phyloP scores from a whole-genome alignment of 2,888 invertebrate genomes.

The Athripsodes cinereus region DNA sequence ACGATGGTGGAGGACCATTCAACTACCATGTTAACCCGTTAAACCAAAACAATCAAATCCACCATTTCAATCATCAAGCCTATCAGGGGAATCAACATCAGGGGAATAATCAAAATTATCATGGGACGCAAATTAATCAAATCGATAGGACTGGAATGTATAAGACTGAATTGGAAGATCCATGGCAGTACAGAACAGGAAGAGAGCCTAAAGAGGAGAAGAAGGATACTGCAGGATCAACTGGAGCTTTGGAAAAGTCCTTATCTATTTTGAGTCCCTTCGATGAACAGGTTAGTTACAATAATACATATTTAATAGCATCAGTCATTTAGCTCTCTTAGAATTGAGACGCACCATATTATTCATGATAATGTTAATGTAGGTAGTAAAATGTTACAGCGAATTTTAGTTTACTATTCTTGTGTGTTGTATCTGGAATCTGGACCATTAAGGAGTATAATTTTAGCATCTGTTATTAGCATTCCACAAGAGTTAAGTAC shows the following conservation, averaged over 20 bases:
- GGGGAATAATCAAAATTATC: constrained; percentile 4
- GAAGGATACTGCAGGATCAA: constrained; percentile 39
- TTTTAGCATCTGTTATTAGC: too few species aligned
- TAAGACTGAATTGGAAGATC: constrained; percentile 38
- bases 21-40: constrained; percentile 31
- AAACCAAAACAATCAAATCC: constrained; percentile 28
- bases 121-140: constrained; percentile 28
- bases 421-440: too few species aligned
- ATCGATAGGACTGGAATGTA: constrained; percentile 42
- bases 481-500: too few species aligned
- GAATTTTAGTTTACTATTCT: too few species aligned
- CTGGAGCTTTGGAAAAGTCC: constrained; percentile 46
- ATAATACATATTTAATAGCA: too few species aligned
- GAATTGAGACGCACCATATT: too few species aligned
- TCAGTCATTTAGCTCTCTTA: too few species aligned
- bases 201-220: constrained; percentile 44
- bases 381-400: too few species aligned
- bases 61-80: constrained; percentile 13
- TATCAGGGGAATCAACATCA: constrained; percentile 12
- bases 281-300: constrained; percentile 60
- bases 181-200: constrained; percentile 32
- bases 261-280: constrained; percentile 73
- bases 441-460: too few species aligned
- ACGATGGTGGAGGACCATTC: constrained; percentile 42
- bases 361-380: too few species aligned